These are phyloP conservation scores for Ictalurus punctatus DNA, from an alignment of 2,113 vertebrate genomes.

Conservation along the genomic window DNA sequence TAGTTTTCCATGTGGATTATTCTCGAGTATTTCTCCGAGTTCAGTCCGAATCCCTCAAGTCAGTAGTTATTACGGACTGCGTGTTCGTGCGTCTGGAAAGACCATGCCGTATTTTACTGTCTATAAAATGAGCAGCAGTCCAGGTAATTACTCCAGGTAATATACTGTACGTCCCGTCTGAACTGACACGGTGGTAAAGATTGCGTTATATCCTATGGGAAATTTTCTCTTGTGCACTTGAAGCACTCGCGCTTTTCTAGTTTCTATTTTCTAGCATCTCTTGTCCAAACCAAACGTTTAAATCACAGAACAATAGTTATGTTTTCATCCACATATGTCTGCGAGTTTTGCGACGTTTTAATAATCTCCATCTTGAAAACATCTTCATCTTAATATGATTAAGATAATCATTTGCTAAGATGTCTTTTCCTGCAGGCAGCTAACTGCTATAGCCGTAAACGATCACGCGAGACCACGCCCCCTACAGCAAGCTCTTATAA, in stretches of 20 bases:
- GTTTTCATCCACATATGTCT: too few species aligned
- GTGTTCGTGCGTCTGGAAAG: neutral
- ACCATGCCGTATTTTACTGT: neutral
- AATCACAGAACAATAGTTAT: neutral
- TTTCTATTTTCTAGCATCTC: neutral
- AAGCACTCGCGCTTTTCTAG: neutral
- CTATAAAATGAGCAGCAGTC: conserved; percentile 1
- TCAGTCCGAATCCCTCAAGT: neutral
- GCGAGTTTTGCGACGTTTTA: neutral
- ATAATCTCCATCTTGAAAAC: neutral
- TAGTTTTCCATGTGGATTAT: neutral
- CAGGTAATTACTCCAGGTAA: neutral
- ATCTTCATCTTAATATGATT: neutral
- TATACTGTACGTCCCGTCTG: neutral
- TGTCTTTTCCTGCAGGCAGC: neutral
- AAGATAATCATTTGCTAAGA: neutral
- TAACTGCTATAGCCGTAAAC: too few species aligned
- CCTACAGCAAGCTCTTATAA: neutral
- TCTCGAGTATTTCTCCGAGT: neutral
- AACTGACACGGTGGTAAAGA: neutral
- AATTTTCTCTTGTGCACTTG: neutral
- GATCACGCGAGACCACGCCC: neutral
- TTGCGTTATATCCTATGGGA: neutral
- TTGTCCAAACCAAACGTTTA: neutral
- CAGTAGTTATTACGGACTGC: neutral